Conservation (phyloP, 2,888 invertebrate species). For the Chrysolina haemoptera region DNA sequence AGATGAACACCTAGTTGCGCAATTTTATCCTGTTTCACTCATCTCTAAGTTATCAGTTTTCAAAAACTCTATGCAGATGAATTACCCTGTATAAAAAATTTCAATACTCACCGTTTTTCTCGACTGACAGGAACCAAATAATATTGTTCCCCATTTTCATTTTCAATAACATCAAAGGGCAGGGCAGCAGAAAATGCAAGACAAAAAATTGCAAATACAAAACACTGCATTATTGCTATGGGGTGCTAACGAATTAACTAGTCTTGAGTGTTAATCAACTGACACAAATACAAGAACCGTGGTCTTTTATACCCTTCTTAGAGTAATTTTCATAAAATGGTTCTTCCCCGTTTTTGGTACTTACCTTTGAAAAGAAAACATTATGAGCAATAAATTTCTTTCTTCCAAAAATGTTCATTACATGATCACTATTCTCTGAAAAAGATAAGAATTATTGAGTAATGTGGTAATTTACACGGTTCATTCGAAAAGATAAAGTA, state of each 20-base stretch:
- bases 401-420: no score
- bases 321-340: neutral
- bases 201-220: conserved; percentile 33
- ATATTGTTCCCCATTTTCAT: conserved; percentile 44
- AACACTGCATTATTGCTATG: conserved; percentile 42
- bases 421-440: no score
- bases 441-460: no score
- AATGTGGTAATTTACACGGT: no score
- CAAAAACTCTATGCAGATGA: no score
- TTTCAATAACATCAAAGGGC: conserved; percentile 44
- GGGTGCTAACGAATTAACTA: neutral
- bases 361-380: neutral
- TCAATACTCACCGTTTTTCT: conserved; percentile 43
- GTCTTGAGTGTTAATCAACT: neutral
- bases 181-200: conserved; percentile 40
- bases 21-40: no score
- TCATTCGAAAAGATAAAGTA: no score
- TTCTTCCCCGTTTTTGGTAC: neutral
- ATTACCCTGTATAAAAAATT: no score
- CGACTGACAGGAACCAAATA: conserved; percentile 42
- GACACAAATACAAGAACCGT: neutral
- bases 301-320: neutral
- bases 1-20: no score
- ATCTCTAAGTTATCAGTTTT: no score
- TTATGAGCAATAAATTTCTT: neutral